phyloP scores from a whole-genome alignment of 2,113 vertebrate species.

The Melozone crissalis region DNA sequence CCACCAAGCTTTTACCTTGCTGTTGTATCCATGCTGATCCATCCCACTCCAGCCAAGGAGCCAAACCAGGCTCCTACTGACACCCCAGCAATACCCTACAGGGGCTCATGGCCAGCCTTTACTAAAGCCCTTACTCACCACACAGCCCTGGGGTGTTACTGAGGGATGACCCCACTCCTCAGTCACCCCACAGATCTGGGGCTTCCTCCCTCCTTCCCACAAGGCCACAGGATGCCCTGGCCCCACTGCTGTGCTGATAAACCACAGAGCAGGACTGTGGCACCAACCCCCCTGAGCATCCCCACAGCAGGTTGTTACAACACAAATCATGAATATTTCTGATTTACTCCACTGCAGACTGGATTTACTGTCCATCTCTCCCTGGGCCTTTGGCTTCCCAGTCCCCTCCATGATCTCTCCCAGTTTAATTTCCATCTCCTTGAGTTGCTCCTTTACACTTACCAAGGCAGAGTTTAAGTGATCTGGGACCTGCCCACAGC shows the following conservation, averaged over 20 bases:
- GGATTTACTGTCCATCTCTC: background rate
- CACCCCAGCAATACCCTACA: background rate
- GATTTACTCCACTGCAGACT: background rate
- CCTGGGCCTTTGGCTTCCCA: background rate
- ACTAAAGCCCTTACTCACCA: background rate
- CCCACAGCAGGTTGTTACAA: background rate
- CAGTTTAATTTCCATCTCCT: background rate
- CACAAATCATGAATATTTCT: background rate
- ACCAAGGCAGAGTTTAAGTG: background rate
- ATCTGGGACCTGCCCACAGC: background rate
- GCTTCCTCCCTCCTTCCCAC: background rate
- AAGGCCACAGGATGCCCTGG: background rate
- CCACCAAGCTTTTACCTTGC: background rate
- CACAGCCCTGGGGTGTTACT: background rate
- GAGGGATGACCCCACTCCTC: background rate
- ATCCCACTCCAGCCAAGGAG: background rate
- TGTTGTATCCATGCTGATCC: background rate
- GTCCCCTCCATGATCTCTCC: background rate
- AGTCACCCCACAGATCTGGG: background rate
- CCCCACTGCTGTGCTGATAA: background rate
- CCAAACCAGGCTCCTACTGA: background rate
- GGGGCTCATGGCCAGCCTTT: background rate
- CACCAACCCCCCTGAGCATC: background rate
- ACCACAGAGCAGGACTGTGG: background rate
- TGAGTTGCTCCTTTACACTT: background rate